phyloP scores from a whole-genome alignment of 2,888 invertebrate genomes.

The Itoplectis maculator region DNA sequence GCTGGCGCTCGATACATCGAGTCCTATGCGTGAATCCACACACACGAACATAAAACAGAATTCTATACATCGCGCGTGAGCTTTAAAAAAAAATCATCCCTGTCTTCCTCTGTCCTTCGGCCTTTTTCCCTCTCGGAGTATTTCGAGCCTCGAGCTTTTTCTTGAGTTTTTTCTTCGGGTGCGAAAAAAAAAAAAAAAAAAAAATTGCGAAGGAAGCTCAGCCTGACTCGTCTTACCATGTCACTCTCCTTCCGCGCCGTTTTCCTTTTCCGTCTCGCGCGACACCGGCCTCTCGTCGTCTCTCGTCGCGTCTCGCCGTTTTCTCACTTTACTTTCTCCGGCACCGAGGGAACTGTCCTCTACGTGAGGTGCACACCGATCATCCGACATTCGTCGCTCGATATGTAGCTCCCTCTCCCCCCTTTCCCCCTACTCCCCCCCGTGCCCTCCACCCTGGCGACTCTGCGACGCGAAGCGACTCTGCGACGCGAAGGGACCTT shows the following conservation, averaged over 20 bases:
- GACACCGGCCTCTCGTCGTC: not conserved
- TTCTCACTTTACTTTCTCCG: constrained; percentile 57
- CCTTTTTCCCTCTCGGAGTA: constrained; percentile 33
- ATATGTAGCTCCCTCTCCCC: constrained; percentile 75
- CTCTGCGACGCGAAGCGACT: not conserved
- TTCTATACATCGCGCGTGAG: constrained; percentile 33
- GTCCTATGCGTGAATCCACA: not conserved
- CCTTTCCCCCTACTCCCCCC: constrained; percentile 67
- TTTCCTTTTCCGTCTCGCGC: constrained; percentile 75
- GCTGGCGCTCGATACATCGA: too few relatives aligned
- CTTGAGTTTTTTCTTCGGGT: constrained; percentile 29
- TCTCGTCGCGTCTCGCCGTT: constrained; percentile 23
- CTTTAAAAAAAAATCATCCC: constrained; percentile 6
- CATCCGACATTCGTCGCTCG: constrained; percentile 83
- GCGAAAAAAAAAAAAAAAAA: too few relatives aligned
- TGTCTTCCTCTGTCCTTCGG: constrained; percentile 15
- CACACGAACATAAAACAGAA: constrained; percentile 19
- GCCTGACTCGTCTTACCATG: constrained; percentile 26
- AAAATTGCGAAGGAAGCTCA: constrained; percentile 26
- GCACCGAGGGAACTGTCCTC: constrained; percentile 68
- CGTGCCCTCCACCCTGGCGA: too few relatives aligned
- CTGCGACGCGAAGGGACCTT: constrained; percentile 34
- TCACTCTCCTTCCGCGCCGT: constrained; percentile 46
- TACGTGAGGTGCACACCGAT: constrained; percentile 83
- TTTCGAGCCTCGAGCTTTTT: constrained; percentile 47